Evolutionary conservation across 92 coral and sea anemone species (phyloP), one percentile per base, ranked within the genome.

Genomic region (Phenganax stokvisi): DNA sequence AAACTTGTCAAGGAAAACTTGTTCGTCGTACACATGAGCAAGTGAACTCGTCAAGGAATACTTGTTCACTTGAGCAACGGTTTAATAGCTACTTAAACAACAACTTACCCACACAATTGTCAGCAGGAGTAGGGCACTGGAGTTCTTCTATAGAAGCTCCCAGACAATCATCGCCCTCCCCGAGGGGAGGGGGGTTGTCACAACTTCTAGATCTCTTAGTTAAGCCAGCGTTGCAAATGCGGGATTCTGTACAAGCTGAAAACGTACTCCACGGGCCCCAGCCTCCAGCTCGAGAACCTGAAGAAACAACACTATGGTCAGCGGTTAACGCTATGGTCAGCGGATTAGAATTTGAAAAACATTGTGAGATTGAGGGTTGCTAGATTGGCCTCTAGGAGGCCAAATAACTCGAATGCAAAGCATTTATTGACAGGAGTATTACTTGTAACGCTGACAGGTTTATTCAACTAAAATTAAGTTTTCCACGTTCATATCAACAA

Each of bases 201-300:
- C 99, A 96, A 6, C 80, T 75, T 29, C 99, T 84, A 15, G 83
- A 81, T 5, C 99, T 85, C 20, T 85, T 84, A 80, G 83, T 84
- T 4, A 52, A n/a, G 3, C 99, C 99, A 16, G 75, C 80, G 6
- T 90, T 83, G 76, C 99, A 96, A 62, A 84, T 89, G 15, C 58
- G 89, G 1, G 86, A 17, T 31, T 96, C 99, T 17, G 97, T 86
- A 77, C 99, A 96, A 10, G 79, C 68, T 17, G 89, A 67, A 90
- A 94, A 96, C 2, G 92, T 3, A 53, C 86, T 81, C 86, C 87
- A 96, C 31, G 68, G 80, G n/a, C 89, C 81, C 97, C 97, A 96
- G 0, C 99, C 96, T 61, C 99, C 99, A 57, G 90, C 81, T 73
- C 92, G 86, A 54, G 92, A 92, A 54, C 96, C 99, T 96, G 76